Conservation (phyloP, 2,888 invertebrate genomes). For the Tetanocera ferruginea region DNA sequence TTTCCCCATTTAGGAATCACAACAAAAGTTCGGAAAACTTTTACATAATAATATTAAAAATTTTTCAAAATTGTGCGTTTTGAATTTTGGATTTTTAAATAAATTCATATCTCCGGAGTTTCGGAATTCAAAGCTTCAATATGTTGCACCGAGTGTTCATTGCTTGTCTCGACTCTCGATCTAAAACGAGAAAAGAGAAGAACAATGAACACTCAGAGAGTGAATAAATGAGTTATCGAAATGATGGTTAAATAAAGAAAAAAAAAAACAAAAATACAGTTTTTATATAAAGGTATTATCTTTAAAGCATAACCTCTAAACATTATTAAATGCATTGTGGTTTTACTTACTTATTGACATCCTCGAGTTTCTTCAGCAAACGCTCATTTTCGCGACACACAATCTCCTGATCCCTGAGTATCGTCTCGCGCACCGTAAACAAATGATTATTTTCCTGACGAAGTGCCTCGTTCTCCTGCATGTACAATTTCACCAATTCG, state of each 20-base stretch:
- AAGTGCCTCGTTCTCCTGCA: slow-evolving; percentile 83
- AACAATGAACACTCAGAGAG: slow-evolving; percentile 57
- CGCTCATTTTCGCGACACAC: slow-evolving; percentile 93
- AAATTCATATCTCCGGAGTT: slow-evolving; percentile 27
- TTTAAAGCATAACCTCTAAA: too few relatives aligned
- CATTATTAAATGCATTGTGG: not conserved
- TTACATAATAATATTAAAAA: not conserved
- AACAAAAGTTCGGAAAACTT: slow-evolving; percentile 2
- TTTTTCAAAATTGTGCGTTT: slow-evolving; percentile 42
- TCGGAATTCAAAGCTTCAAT: slow-evolving; percentile 39
- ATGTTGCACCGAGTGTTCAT: slow-evolving; percentile 54
- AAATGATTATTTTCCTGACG: slow-evolving; percentile 89
- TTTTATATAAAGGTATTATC: too few relatives aligned
- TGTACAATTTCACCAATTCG: slow-evolving; percentile 87
- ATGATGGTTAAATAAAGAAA: not conserved
- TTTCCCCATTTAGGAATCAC: slow-evolving; percentile 17
- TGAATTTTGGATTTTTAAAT: not conserved
- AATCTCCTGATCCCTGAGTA: slow-evolving; percentile 89
- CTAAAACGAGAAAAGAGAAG: slow-evolving; percentile 57
- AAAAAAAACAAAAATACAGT: not conserved
- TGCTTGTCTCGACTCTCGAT: slow-evolving; percentile 60
- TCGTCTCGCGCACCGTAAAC: slow-evolving; percentile 82
- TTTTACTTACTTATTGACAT: slow-evolving; percentile 85
- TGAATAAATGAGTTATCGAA: not conserved
- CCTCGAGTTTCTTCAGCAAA: slow-evolving; percentile 87